These are phyloP conservation scores for Eubasilissa regina DNA, from an alignment of 1,140 invertebrate genomes.

Conservation along the genomic window DNA sequence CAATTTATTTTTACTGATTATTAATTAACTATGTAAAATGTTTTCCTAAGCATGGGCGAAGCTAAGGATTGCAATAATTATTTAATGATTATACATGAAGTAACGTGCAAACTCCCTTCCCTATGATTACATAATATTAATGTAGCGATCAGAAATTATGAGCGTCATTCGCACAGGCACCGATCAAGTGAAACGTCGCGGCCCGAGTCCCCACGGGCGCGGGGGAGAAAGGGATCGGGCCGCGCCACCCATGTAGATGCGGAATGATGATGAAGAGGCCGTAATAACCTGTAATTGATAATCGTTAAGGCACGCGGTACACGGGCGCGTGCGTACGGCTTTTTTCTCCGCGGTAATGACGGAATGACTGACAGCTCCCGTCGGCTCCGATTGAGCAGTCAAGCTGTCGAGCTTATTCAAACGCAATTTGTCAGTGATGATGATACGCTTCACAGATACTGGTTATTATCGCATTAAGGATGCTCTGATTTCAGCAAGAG, in stretches of 20 bases:
- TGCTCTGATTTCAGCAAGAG: not conserved
- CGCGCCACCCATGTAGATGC: conserved; percentile 31
- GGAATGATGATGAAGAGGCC: conserved; percentile 31
- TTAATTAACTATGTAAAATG: too few species aligned
- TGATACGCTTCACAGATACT: not conserved
- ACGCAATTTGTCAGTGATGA: conserved; percentile 26
- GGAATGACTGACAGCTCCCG: conserved; percentile 31
- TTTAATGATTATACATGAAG: too few species aligned
- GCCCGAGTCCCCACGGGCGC: not conserved
- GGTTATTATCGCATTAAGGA: conserved; percentile 1
- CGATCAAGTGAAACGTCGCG: not conserved
- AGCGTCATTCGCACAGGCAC: not conserved
- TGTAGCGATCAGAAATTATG: conserved; percentile 14
- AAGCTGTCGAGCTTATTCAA: conserved; percentile 2
- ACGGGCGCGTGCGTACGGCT: not conserved
- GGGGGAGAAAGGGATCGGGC: conserved; percentile 23
- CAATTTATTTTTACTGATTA: too few species aligned
- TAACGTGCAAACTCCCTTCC: not conserved
- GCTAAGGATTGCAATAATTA: too few species aligned
- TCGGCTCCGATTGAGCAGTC: conserved; percentile 26
- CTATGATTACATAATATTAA: conserved; percentile 31
- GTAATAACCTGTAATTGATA: conserved; percentile 40
- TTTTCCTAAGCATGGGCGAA: too few species aligned
- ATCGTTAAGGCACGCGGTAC: conserved; percentile 18
- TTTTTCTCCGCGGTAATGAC: conserved; percentile 31